Conservation (phyloP, 2,797 vertebrate species). For the Dryobates pubescens region DNA sequence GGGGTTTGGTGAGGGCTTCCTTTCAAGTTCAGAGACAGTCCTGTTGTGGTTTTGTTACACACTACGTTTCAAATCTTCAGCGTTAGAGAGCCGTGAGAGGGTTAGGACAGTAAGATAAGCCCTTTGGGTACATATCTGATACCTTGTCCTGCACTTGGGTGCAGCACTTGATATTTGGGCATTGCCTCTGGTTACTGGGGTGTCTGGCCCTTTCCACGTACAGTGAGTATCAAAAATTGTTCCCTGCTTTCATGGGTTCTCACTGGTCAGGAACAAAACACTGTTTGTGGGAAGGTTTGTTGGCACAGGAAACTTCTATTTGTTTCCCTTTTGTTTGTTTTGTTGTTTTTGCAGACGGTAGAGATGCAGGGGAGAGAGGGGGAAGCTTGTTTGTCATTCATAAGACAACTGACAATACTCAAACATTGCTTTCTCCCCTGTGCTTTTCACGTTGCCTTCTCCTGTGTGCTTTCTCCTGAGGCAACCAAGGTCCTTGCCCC, state of each 20-base stretch:
- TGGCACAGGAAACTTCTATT: background rate
- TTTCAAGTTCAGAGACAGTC: background rate
- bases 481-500: background rate
- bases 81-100: background rate
- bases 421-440: background rate
- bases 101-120: background rate
- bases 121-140: background rate
- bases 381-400: background rate
- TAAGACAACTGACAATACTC: background rate
- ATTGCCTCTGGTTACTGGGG: background rate
- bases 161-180: background rate
- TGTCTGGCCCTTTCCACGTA: background rate
- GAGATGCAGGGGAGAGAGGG: background rate
- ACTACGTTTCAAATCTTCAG: background rate
- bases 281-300: background rate
- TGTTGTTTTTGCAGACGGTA: background rate
- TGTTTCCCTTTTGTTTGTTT: slow-evolving; percentile 13
- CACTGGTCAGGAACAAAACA: background rate
- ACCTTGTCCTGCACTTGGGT: background rate
- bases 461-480: background rate
- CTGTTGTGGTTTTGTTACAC: background rate
- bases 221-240: background rate
- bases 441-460: background rate
- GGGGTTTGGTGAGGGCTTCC: background rate
- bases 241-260: background rate